These are phyloP conservation scores for Formica aserva DNA, from an alignment of 2,888 invertebrate genomes.

Conservation along the genomic window DNA sequence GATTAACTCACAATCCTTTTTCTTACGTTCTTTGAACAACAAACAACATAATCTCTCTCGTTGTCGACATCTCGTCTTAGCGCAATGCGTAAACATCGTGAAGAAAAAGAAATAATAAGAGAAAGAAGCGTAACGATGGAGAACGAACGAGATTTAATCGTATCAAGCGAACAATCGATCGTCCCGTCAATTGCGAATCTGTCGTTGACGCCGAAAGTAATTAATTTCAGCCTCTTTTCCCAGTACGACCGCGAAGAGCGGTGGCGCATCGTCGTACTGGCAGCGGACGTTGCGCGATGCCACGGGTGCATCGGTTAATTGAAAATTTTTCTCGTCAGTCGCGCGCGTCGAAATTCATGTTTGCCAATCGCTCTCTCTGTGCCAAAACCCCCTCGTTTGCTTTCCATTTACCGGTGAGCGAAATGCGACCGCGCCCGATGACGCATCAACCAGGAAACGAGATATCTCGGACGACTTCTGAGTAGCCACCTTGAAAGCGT, in stretches of 20 bases:
- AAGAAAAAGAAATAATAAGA: slow-evolving; percentile 20
- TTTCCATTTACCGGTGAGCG: slow-evolving; percentile 79
- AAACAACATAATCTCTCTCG: slow-evolving; percentile 56
- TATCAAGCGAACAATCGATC: slow-evolving; percentile 70
- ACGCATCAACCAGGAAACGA: slow-evolving; percentile 38
- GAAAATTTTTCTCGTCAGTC: slow-evolving; percentile 75
- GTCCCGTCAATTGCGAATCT: slow-evolving; percentile 52
- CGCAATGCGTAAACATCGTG: slow-evolving; percentile 30
- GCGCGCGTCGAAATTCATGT: slow-evolving; percentile 71
- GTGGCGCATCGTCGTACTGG: slow-evolving; percentile 47
- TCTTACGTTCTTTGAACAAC: slow-evolving; percentile 30
- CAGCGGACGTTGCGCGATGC: slow-evolving; percentile 50
- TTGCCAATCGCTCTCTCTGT: slow-evolving; percentile 73
- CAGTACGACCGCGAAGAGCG: slow-evolving; percentile 58
- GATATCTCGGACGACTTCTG: slow-evolving; percentile 46
- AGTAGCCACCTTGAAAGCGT: slow-evolving; percentile 8
- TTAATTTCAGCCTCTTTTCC: slow-evolving; percentile 70
- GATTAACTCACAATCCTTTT: slow-evolving; percentile 23
- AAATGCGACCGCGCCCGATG: slow-evolving; percentile 67
- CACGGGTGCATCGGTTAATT: slow-evolving; percentile 73
- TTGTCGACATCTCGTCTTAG: slow-evolving; percentile 9
- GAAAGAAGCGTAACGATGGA: background rate
- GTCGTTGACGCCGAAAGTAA: slow-evolving; percentile 72
- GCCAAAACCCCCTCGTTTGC: slow-evolving; percentile 74
- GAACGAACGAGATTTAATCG: slow-evolving; percentile 67